Evolutionary conservation across 2,888 invertebrate genomes (phyloP), one percentile per base, ranked within the genome.

Genomic region (Brenthis daphne): DNA sequence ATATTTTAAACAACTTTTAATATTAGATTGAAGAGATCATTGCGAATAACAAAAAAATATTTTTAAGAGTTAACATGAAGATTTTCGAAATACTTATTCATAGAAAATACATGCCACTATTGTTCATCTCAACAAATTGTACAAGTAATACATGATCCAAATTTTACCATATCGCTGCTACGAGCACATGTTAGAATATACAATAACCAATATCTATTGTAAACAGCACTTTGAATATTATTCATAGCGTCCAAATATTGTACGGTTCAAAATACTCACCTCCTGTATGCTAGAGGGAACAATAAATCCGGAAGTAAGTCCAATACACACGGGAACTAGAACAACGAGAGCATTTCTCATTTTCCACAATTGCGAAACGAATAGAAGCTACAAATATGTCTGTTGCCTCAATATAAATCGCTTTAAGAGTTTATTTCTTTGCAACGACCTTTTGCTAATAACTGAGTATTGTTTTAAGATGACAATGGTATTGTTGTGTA

Each of bases 261-360:
- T 61, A 73, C 63, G 68, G 64, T 73, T 64, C 69, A 67, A 72
- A 76, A 68, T 77, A 82, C 88, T 86, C 76, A 88, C 89, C 83
- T 85, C 76, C 64, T 76, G 60, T 74, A 73, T 69, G 75, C 80
- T 77, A 72, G 78, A 67, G 76, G 84, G 80, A 77, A 82, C 76
- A 76, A 81, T 79, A 82, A 82, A 80, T 84, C 82, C 87, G 72
- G 75, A 80, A 80, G 75, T 76, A 73, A 82, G 74, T 77, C 79
- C 80, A 77, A 86, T 79, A 83, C 78, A 81, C 76, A 85, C 78
- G 73, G 77, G 74, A 81, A 87, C 79, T 82, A 84, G 80, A 81
- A 82, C 77, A 81, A 80, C 76, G 78, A 80, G 77, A 73, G 72
- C 77, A 79, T 80, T 84, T 80, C 79, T 85, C 88, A 89, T 88